Base-by-base conservation (phyloP, 1,140 invertebrate genomes). In the Anoplolepis gracilipes region DNA sequence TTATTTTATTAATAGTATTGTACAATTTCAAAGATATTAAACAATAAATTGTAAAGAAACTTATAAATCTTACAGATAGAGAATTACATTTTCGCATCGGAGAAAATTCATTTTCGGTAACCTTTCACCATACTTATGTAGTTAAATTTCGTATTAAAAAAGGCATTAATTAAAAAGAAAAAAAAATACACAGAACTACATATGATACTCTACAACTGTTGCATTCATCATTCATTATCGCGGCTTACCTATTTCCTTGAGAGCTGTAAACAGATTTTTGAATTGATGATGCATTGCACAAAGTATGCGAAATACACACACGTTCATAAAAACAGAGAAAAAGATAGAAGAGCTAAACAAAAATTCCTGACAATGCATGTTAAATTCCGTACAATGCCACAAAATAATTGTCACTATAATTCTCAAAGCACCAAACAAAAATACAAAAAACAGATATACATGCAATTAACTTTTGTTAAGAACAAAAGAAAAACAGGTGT, bases 241-340 rank as follows among this genome's bases (percentile, higher is more conserved):
- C 92, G 90, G 92, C 94, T 95, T 95, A 95, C 94, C 94, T 95
- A 94, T 93, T 90, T 95, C 94, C 94, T 94, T 93, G 94, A 94
- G 92, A 92, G 94, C 94, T 95, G 94, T 92, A 94, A 95, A 93
- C 90, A 95, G 92, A 94, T 92, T 89, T 79, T 92, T 91, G 86
- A 88, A 89, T 92, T 90, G 91, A 76, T 92, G 91, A 90, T 92
- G 87, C 91, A 90, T 90, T 30, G 88, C 90, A 89, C 79, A 90
- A 79, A 11, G 1, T 85, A 46, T 84, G 90, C 55, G 39, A 85
- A 77, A 39, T 90, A 88, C 85, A 92, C 87, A 92, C 88, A 92
- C 90, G 85, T 85, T 91, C 88, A 88, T 59, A 81, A 85, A 86
- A 86, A 91, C 86, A 55, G 85, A 82, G n/a, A 88, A 64, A 3